These are phyloP conservation scores for Phalacrocorax aristotelis DNA, from an alignment of 2,113 vertebrate species.

Conservation along the genomic window DNA sequence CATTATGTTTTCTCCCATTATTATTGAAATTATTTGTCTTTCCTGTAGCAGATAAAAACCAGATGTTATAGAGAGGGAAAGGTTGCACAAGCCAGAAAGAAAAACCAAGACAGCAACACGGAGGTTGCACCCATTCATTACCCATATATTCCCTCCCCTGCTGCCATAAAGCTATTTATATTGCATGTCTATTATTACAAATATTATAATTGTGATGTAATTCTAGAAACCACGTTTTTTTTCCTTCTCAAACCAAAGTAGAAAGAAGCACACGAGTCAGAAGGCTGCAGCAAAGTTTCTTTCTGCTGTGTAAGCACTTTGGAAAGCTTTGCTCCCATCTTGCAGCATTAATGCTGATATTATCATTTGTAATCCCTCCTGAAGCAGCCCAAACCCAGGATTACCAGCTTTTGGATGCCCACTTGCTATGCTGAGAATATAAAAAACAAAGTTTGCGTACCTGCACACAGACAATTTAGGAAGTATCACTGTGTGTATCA, in stretches of 20 bases:
- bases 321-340: not conserved
- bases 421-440: not conserved
- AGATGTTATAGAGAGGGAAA: conserved; percentile 26
- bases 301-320: not conserved
- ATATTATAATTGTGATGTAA: conserved; percentile 30
- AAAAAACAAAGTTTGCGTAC: not conserved
- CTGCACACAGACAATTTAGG: not conserved
- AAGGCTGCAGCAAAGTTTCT: not conserved
- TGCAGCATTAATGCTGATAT: not conserved
- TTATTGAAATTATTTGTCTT: conserved; percentile 28
- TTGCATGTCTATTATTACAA: conserved; percentile 36
- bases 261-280: not conserved
- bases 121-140: conserved; percentile 59
- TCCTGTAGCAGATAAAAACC: conserved; percentile 47
- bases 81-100: not conserved
- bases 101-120: not conserved
- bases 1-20: not conserved
- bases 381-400: not conserved
- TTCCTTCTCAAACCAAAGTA: not conserved
- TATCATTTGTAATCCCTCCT: not conserved
- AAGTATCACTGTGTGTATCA: fast-evolving
- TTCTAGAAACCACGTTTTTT: not conserved
- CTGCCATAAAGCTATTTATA: conserved; percentile 30
- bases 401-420: not conserved
- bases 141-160: not conserved